A percentile compares a stretch with the other conserved stretches of the same genome.
Evolutionary conservation across 2,888 invertebrate species (phyloP).

Genomic region (Xestia xanthographa): DNA sequence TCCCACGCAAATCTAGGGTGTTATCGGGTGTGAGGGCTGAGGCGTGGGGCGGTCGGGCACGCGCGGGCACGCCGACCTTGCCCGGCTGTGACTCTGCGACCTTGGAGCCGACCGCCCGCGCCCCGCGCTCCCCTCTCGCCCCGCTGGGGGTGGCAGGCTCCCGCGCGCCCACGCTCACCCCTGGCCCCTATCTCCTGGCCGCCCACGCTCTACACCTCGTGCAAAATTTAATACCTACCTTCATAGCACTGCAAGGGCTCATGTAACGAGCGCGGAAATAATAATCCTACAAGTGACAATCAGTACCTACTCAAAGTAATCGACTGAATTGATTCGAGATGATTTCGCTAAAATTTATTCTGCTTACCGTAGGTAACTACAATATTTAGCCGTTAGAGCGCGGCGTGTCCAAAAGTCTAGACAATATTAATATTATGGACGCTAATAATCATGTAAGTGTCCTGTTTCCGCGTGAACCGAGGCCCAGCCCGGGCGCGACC

Average conservation of each 20-base stretch:
- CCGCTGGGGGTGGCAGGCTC: conserved; percentile 66
- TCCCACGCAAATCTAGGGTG: conserved; percentile 89
- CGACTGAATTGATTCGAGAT: conserved; percentile 12
- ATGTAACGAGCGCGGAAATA: conserved; percentile 75
- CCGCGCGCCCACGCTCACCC: conserved; percentile 76
- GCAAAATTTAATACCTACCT: conserved; percentile 85
- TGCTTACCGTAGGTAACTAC: conserved; percentile 27
- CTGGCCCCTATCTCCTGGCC: conserved; percentile 73
- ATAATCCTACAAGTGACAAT: conserved; percentile 56
- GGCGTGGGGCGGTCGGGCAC: conserved; percentile 80
- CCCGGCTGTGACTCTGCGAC: conserved; percentile 91
- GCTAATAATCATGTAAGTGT: conserved; percentile 65
- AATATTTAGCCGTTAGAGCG: conserved; percentile 41
- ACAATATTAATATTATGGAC: conserved; percentile 52
- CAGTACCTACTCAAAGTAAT: background rate
- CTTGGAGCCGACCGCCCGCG: conserved; percentile 84
- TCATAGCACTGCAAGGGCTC: conserved; percentile 69
- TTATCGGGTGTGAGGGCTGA: conserved; percentile 80
- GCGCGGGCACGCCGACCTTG: conserved; percentile 90
- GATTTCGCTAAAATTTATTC: conserved; percentile 12
- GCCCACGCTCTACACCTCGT: conserved; percentile 81
- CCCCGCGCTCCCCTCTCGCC: conserved; percentile 62
- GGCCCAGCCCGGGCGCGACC: conserved; percentile 77
- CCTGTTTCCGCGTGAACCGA: conserved; percentile 76
- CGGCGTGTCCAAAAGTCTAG: conserved; percentile 57